These are phyloP conservation scores for Oscarella lobularis DNA, from an alignment of 37 sponge, comb jelly and placozoan genomes.

Conservation along the genomic window DNA sequence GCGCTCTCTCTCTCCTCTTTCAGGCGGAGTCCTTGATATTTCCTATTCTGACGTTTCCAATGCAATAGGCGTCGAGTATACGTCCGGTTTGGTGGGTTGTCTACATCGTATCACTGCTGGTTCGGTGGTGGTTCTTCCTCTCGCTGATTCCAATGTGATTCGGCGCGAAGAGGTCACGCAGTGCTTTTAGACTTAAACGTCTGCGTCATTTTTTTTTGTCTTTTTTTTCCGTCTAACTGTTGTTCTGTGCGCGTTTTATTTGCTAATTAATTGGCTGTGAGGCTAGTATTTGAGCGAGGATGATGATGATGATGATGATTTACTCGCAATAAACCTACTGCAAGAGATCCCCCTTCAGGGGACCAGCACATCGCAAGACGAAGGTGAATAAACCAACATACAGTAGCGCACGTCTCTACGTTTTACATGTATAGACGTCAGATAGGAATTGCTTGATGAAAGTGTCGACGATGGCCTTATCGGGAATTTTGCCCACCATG, in stretches of 20 bases:
- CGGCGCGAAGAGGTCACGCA: no score
- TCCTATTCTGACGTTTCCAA: no score
- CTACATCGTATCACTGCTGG: not conserved
- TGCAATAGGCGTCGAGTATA: no score
- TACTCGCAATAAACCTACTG: not conserved
- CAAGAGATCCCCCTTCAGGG: no score
- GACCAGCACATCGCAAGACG: not conserved
- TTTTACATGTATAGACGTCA: slow-evolving; percentile 23
- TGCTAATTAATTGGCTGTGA: no score
- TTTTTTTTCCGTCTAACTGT: slow-evolving; percentile 26
- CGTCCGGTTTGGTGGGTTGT: not conserved
- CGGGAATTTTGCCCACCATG: slow-evolving; percentile 73
- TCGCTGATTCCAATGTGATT: no score
- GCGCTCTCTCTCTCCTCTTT: no score
- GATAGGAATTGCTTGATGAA: slow-evolving; percentile 61
- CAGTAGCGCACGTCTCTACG: not conserved
- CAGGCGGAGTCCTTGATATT: no score
- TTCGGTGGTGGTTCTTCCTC: no score
- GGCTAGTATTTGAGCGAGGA: no score
- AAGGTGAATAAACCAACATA: not conserved
- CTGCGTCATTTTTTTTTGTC: slow-evolving; percentile 31
- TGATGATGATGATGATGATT: not conserved
- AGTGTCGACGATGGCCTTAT: slow-evolving; percentile 44
- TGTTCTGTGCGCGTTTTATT: not conserved
- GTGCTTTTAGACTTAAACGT: no score